Evolutionary conservation across 2,888 invertebrate species (phyloP).

Genomic region (Encarsia formosa): DNA sequence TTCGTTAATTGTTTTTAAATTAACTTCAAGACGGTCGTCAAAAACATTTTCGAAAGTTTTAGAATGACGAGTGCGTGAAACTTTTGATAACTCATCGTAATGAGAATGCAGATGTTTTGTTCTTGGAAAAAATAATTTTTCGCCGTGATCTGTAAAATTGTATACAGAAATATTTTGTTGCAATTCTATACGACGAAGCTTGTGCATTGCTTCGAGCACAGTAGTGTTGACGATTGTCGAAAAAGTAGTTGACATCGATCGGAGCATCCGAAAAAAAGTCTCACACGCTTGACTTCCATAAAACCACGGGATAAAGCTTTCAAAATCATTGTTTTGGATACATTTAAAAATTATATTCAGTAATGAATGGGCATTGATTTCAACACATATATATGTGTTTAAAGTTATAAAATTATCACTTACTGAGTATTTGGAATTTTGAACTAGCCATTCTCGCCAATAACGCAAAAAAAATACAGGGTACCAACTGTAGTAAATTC

Average conservation of each 20-base stretch:
- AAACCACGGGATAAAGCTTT: slow-evolving; percentile 1
- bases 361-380: slow-evolving; percentile 1
- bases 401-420: neutral
- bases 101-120: neutral
- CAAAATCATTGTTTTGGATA: neutral
- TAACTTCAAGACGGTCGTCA: neutral
- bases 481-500: slow-evolving; percentile 1
- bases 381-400: slow-evolving; percentile 4
- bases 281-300: slow-evolving; percentile 4
- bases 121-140: neutral
- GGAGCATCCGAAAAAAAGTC: neutral
- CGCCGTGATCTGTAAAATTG: neutral
- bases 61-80: no score
- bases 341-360: neutral
- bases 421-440: neutral
- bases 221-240: slow-evolving; percentile 4
- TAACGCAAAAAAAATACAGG: neutral
- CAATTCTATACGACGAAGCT: neutral
- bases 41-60: neutral
- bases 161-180: neutral
- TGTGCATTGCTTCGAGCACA: slow-evolving; percentile 1
- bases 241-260: neutral
- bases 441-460: slow-evolving; percentile 1
- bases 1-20: neutral
- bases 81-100: neutral